phyloP scores from a whole-genome alignment of 2,797 vertebrate genomes.

The Acanthis flammea region DNA sequence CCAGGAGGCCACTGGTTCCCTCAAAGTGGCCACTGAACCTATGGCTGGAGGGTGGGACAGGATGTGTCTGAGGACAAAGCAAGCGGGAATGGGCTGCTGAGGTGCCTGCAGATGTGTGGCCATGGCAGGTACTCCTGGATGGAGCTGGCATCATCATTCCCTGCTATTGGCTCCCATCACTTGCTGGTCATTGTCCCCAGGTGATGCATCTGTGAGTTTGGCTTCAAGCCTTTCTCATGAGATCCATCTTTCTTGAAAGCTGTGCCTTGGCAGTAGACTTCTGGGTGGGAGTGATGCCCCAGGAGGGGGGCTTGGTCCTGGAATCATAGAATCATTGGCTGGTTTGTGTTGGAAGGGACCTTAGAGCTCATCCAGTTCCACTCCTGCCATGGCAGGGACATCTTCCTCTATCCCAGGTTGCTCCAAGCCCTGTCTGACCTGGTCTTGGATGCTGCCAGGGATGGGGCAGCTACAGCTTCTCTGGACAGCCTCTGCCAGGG shows the following conservation, averaged over 20 bases:
- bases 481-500: background rate
- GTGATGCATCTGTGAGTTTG: background rate
- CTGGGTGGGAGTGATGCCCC: background rate
- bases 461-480: background rate
- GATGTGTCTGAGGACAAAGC: background rate
- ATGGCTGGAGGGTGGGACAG: background rate
- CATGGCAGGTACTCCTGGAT: background rate
- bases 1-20: background rate
- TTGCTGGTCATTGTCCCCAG: background rate
- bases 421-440: rapidly evolving
- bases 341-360: background rate
- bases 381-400: background rate
- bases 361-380: background rate
- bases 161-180: rapidly evolving
- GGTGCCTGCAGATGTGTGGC: background rate
- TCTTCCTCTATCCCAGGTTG: rapidly evolving
- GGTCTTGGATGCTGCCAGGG: background rate
- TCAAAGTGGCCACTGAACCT: background rate
- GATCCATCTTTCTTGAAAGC: background rate
- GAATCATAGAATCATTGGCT: background rate
- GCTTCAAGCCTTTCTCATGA: background rate
- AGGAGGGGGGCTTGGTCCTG: background rate
- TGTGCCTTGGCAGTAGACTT: background rate
- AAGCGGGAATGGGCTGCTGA: background rate
- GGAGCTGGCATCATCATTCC: background rate